These are phyloP conservation scores for Oryzias curvinotus DNA, from an alignment of 2,113 vertebrate species.

Conservation along the genomic window DNA sequence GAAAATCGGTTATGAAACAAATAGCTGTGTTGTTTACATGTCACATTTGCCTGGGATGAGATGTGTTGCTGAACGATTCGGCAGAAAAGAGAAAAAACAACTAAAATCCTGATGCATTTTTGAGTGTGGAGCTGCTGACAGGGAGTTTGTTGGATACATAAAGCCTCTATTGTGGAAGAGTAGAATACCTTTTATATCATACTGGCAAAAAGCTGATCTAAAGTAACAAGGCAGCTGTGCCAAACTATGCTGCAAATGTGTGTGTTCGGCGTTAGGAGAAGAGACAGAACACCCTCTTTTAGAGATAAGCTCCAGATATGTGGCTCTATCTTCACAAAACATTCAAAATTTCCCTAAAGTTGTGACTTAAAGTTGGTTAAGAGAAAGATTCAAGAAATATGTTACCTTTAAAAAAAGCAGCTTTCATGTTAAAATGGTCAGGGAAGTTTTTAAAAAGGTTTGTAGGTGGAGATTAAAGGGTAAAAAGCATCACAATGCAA, in stretches of 20 bases:
- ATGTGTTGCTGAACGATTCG: conserved; percentile 9
- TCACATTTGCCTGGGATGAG: conserved; percentile 42
- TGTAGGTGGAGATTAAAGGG: too few relatives aligned
- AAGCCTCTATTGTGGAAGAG: background rate
- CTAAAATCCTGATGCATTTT: background rate
- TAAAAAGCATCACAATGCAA: too few relatives aligned
- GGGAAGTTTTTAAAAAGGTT: too few relatives aligned
- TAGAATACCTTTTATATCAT: background rate
- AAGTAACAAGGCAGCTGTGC: background rate
- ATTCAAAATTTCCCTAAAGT: too few relatives aligned
- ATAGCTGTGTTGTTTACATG: conserved; percentile 50
- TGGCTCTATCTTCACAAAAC: too few relatives aligned
- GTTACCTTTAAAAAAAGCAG: too few relatives aligned
- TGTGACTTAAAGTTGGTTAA: too few relatives aligned
- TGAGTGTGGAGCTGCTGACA: conserved; percentile 7
- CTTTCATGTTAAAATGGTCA: too few relatives aligned
- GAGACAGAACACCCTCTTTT: too few relatives aligned
- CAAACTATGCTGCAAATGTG: background rate
- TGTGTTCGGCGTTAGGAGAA: too few relatives aligned
- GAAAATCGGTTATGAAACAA: conserved; percentile 40
- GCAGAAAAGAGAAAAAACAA: background rate
- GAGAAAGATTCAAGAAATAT: too few relatives aligned
- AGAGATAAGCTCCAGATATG: too few relatives aligned
- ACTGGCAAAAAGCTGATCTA: background rate
- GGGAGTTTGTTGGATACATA: background rate